Evolutionary conservation across 1,140 invertebrate genomes (phyloP).

Genomic region (Druon quercuslanigerum): DNA sequence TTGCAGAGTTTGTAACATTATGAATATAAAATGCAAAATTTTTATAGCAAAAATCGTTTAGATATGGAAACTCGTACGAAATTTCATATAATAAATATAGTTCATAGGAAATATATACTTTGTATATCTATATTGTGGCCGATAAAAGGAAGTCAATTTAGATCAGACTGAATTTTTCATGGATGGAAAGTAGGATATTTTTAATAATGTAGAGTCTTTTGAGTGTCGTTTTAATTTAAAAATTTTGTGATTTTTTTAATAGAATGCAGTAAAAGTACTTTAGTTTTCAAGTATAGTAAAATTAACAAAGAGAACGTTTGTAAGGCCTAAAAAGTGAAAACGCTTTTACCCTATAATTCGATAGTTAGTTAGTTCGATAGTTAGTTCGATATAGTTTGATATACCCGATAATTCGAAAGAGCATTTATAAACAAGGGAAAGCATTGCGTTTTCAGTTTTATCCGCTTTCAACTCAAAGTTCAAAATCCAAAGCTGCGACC

Average conservation of each 20-base stretch:
- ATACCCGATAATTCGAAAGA: no score
- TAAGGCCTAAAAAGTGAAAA: neutral
- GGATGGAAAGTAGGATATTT: conserved; percentile 8
- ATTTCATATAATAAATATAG: neutral
- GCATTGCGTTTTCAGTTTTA: no score
- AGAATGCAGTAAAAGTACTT: neutral
- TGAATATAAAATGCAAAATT: neutral
- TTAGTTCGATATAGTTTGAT: no score
- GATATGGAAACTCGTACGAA: neutral
- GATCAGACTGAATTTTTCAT: conserved; percentile 13
- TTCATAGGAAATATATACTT: neutral
- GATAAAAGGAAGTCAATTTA: conserved; percentile 14
- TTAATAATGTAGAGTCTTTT: conserved; percentile 15
- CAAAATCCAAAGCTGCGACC: no score
- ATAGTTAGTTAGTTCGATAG: no score
- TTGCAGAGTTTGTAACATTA: no score
- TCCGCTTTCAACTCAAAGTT: no score
- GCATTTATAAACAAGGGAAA: no score
- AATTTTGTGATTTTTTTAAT: neutral
- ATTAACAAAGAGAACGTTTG: neutral
- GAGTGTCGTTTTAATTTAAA: neutral
- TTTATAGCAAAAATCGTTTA: neutral
- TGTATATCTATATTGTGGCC: neutral
- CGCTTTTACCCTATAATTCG: no score
- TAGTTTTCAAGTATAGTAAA: neutral